Evolutionary conservation across 2,113 vertebrate genomes (phyloP).

Genomic region (Rhinichthys klamathensis): DNA sequence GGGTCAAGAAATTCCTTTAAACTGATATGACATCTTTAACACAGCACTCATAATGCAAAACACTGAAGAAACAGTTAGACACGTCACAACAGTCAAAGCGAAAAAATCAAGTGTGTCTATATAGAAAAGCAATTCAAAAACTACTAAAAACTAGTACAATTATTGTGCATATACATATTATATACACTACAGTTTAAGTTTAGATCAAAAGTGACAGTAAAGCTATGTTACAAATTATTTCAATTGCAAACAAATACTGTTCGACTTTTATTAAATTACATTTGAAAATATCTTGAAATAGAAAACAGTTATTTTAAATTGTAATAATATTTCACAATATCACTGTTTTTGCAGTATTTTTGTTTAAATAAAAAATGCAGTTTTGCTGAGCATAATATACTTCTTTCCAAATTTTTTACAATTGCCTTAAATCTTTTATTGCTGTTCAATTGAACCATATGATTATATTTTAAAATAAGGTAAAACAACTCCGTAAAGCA

Average conservation of each 20-base stretch:
- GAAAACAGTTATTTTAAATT: neutral
- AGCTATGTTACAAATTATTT: no score
- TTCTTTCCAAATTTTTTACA: neutral
- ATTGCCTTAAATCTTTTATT: neutral
- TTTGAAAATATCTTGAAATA: neutral
- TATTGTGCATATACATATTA: no score
- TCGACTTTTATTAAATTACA: neutral
- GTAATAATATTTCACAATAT: neutral
- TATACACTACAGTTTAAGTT: no score
- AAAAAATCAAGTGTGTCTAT: no score
- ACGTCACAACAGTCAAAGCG: neutral
- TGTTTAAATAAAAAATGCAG: neutral
- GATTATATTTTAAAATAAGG: neutral
- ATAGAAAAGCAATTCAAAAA: no score
- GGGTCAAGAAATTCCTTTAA: neutral
- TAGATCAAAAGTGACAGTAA: no score
- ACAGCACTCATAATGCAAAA: neutral
- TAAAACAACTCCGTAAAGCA: neutral
- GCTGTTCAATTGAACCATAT: neutral
- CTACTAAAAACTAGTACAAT: no score
- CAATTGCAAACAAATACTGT: neutral
- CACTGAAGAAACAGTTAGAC: neutral
- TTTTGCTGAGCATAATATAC: neutral
- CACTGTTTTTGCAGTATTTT: neutral
- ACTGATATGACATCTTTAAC: neutral